phyloP scores from a whole-genome alignment of 2,888 invertebrate genomes.

The Drosophila sordidula region DNA sequence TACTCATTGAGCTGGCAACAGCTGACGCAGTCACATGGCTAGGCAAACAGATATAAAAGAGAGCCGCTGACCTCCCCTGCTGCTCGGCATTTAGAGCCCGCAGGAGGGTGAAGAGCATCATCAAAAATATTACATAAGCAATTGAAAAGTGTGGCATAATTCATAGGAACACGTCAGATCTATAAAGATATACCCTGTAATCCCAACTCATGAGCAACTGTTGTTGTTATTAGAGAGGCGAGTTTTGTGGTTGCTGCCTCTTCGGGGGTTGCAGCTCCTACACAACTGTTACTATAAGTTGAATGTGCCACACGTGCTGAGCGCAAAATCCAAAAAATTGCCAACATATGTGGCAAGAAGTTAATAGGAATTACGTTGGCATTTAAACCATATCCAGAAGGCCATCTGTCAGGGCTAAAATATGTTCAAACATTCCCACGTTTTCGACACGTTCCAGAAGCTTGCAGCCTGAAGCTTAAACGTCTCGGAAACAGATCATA shows the following conservation, averaged over 20 bases:
- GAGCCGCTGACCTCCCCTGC: slow-evolving; percentile 9
- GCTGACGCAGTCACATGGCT: slow-evolving; percentile 57
- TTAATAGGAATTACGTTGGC: slow-evolving; percentile 21
- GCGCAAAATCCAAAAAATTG: slow-evolving; percentile 27
- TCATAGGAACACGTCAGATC: slow-evolving; percentile 54
- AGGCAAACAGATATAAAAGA: slow-evolving; percentile 21
- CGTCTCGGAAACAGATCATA: slow-evolving; percentile 25
- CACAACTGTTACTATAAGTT: slow-evolving; percentile 55
- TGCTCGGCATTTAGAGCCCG: slow-evolving; percentile 1
- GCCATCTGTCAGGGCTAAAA: slow-evolving; percentile 39
- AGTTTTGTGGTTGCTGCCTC: slow-evolving; percentile 8
- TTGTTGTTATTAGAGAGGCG: slow-evolving; percentile 45
- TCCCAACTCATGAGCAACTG: slow-evolving; percentile 54
- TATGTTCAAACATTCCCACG: slow-evolving; percentile 43
- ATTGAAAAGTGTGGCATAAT: slow-evolving; percentile 70
- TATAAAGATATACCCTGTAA: slow-evolving; percentile 10
- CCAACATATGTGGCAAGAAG: slow-evolving; percentile 55
- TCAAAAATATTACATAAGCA: slow-evolving; percentile 50
- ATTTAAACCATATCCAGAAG: not conserved
- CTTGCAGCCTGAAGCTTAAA: slow-evolving; percentile 26
- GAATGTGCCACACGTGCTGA: not conserved
- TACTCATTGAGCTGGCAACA: slow-evolving; percentile 27
- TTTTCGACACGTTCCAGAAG: slow-evolving; percentile 59
- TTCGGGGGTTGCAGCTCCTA: slow-evolving; percentile 33
- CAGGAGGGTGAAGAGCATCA: slow-evolving; percentile 49